These are phyloP conservation scores for Leptopilina boulardi DNA, from an alignment of 1,140 invertebrate species.

Conservation along the genomic window DNA sequence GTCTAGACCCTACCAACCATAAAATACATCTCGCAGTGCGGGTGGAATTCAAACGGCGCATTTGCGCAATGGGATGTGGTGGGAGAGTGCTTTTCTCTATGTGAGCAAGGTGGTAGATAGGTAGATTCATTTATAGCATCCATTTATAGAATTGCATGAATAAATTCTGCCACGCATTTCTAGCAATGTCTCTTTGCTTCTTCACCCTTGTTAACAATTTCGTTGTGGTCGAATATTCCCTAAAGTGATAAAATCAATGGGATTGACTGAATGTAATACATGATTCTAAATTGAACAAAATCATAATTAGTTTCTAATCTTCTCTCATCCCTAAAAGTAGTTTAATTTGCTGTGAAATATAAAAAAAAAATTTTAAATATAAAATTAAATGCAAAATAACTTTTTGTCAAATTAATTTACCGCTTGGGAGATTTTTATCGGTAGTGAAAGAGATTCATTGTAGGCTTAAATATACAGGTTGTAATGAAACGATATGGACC, in stretches of 20 bases:
- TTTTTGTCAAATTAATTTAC: constrained; percentile 15
- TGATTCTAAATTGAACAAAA: too few species aligned
- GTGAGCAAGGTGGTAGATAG: constrained; percentile 16
- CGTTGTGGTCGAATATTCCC: neutral
- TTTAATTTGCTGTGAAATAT: too few species aligned
- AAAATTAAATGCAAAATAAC: neutral
- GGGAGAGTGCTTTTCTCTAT: constrained; percentile 19
- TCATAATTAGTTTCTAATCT: too few species aligned
- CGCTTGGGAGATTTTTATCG: neutral
- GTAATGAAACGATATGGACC: constrained; percentile 34
- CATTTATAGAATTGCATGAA: constrained; percentile 72
- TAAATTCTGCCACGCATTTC: constrained; percentile 53
- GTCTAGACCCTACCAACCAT: constrained; percentile 46
- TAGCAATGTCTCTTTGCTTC: constrained; percentile 40
- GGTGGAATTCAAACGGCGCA: constrained; percentile 68
- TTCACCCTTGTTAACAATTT: constrained; percentile 18
- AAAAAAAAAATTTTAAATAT: too few species aligned
- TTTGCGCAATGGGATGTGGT: constrained; percentile 69
- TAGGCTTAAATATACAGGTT: neutral
- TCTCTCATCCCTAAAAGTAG: too few species aligned
- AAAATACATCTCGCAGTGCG: constrained; percentile 65
- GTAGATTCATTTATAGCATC: constrained; percentile 41
- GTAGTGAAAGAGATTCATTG: constrained; percentile 9
- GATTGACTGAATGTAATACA: neutral
- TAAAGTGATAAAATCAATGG: neutral